Conservation (phyloP, 2,888 invertebrate species). For the Spilosoma lubricipeda region DNA sequence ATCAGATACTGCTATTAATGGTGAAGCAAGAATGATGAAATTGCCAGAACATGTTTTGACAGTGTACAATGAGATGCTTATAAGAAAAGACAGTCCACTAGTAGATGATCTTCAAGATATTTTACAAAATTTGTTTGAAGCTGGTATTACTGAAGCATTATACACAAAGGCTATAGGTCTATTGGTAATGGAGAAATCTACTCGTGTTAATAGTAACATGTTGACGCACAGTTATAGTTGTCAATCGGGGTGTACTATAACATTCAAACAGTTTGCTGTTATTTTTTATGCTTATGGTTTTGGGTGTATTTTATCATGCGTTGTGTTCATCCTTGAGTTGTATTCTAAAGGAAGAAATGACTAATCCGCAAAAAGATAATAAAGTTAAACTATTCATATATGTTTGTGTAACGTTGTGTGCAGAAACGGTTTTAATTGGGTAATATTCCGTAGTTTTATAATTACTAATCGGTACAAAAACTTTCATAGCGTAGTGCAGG, state of each 20-base stretch:
- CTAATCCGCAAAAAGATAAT: background rate
- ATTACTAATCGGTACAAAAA: background rate
- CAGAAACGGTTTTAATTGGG: background rate
- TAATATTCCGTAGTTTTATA: background rate
- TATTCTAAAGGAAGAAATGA: constrained; percentile 7
- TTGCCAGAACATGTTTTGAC: constrained; percentile 63
- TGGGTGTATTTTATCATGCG: constrained; percentile 63
- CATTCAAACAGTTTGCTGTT: constrained; percentile 64
- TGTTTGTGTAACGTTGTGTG: background rate
- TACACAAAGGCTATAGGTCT: constrained; percentile 69
- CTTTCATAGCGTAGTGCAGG: background rate
- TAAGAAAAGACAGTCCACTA: constrained; percentile 61
- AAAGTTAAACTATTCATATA: background rate
- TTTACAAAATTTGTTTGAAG: constrained; percentile 65
- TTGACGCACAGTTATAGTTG: constrained; percentile 70
- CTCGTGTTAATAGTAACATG: constrained; percentile 60
- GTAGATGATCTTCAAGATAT: constrained; percentile 54
- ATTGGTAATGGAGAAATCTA: constrained; percentile 60
- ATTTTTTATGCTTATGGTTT: constrained; percentile 66
- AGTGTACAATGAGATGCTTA: constrained; percentile 72
- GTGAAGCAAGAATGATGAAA: constrained; percentile 68
- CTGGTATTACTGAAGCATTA: constrained; percentile 70
- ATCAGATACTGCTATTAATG: constrained; percentile 61
- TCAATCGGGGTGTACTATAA: constrained; percentile 68
- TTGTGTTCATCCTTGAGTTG: constrained; percentile 63